Base-by-base conservation (phyloP, 1,140 invertebrate species). In the Drosophila pseudoobscura region DNA sequence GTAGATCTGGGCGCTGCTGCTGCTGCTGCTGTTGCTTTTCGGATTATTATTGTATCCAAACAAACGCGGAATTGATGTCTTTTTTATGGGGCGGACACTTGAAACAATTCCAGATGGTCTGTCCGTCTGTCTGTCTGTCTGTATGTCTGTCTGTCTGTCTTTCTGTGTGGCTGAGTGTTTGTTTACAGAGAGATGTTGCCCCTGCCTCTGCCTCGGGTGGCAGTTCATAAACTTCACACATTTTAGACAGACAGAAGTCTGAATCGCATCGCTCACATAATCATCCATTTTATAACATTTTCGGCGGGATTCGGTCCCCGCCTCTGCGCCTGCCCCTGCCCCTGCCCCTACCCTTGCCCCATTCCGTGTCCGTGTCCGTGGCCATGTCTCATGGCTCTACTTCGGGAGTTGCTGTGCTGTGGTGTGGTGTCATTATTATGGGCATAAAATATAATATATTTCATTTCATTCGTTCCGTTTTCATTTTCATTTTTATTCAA, bases 161-260 rank as follows among this genome's bases (percentile, higher is more conserved):
- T 26, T 20, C 39, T 22, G 49, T 44, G 15, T 53, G 20, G 20
- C 22, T 57, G 41, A n/a, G 31, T 35, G 52, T 57, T 75, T 75
- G 73, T 75, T 75, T 68, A 76, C 74, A 87, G 72, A 80, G 68
- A 39, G 35, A 11, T 13, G 11, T 39, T 39, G 35, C 35, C 11
- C 11, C 35, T 39, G 35, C 3, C 35, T 11, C 35, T 39, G 35
- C 11, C 11, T 54, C 57, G 47, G 24, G 24, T 26, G 64, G 82
- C 78, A 85, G 80, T 85, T 87, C 82, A 85, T 85, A 85, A 85
- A 80, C 82, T 80, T 85, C 80, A 85, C 80, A 85, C 82, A 87
- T 65, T 87, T 73, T 65, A 61, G 66, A 75, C 57, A 64, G 63
- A 69, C 61, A 65, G 66, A 70, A 70, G 69, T 49, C 68, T 77